Evolutionary conservation across 2,113 vertebrate species (phyloP), one percentile per base, ranked within the genome.

Genomic region (Hipposideros armiger): DNA sequence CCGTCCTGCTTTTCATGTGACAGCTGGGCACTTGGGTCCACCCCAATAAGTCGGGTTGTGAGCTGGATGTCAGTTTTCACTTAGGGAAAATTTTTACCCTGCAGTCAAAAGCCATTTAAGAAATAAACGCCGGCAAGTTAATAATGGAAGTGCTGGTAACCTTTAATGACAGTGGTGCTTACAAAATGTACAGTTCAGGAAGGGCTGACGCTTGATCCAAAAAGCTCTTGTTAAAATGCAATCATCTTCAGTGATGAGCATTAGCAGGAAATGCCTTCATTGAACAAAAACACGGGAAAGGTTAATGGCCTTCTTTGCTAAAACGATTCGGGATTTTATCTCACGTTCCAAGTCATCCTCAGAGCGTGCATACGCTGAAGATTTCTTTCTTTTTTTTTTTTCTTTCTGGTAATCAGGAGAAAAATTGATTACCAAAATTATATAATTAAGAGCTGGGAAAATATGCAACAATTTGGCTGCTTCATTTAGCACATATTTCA

Each of bases 351-450:
- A 28, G 58, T 91, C 94, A 26, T 60, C 90, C 83, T 78, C 72
- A 0, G 28, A 92, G 40, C 32, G 0, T 17, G 76, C 74, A 16
- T 4, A 4, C 0, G 1, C 30, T 50, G 87, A 82, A 69, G n/a
- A 22, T 32, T 28, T 76, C 78, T 54, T 47, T 28, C 77, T 85
- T 64, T 74, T 74, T 76, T 88, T 81, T 87, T 72, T 96, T 66
- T 10, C 56, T 69, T 94, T 95, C 83, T 82, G 90, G 40, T 95
- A 97, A 98, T 97, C 96, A 95, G 85, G 95, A 95, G 93, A 96
- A 94, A 98, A 98, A 97, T 90, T 97, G 97, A 97, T 97, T 96
- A 97, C 91, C 95, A 87, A 96, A 97, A 97, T 98, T 96, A 97
- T 96, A 97, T 97, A 97, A 97, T 98, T 97, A 97, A 97, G 95